phyloP scores from a whole-genome alignment of 2,797 vertebrate species.

The Danio choprae region DNA sequence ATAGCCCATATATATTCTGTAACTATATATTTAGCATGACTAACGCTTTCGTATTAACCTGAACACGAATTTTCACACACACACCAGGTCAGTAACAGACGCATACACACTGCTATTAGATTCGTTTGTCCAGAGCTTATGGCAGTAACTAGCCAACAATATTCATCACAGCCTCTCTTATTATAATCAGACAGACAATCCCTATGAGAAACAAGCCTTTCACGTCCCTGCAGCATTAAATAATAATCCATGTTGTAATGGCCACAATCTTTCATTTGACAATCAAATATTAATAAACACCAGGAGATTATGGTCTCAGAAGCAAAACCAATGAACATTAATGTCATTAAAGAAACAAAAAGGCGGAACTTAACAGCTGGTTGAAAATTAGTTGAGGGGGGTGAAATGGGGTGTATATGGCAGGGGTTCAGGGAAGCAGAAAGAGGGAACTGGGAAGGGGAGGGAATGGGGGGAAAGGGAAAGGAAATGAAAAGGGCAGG shows the following conservation, averaged over 20 bases:
- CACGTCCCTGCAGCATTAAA: conserved; percentile 42
- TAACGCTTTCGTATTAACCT: conserved; percentile 21
- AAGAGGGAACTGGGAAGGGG: background rate
- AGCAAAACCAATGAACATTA: conserved; percentile 38
- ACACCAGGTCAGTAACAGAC: background rate
- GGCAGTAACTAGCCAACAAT: conserved; percentile 45
- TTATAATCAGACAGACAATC: conserved; percentile 53
- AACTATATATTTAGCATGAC: background rate
- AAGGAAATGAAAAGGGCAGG: background rate
- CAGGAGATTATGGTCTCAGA: conserved; percentile 28
- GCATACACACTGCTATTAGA: background rate
- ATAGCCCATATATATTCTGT: conserved; percentile 5
- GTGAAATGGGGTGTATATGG: conserved; percentile 4
- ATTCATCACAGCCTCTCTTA: conserved; percentile 53
- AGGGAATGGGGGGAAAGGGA: background rate
- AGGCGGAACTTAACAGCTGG: conserved; percentile 25
- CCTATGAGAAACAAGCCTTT: conserved; percentile 23
- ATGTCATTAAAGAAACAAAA: conserved; percentile 32
- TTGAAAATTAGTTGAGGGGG: conserved; percentile 9
- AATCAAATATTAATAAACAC: conserved; percentile 57
- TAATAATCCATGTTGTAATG: conserved; percentile 43
- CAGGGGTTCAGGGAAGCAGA: background rate
- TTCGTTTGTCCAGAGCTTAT: conserved; percentile 47
- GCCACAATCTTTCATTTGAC: conserved; percentile 43
- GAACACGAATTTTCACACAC: conserved; percentile 35